Evolutionary conservation across 2,113 vertebrate species (phyloP), one percentile per base, ranked within the genome.

Genomic region (Axis porcinus): DNA sequence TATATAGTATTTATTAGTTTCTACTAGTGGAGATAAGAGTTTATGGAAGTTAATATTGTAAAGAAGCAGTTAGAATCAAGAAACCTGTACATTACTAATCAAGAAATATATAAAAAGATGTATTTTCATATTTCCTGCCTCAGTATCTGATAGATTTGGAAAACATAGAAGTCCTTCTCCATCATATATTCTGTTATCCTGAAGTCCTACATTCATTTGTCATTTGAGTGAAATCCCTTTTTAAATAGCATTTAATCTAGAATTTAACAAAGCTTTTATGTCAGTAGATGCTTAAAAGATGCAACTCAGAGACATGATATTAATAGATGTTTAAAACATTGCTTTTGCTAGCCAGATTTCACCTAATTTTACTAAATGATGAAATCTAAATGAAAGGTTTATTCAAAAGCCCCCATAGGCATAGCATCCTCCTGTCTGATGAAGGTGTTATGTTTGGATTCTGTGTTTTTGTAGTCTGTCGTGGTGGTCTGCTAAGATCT

Each of bases 271-370:
- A 94, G 45, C 28, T 40, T 94, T 87, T 5, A 52, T 43, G 19
- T 93, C 81, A 67, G 47, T 92, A 82, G 47, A 55, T 94, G 40
- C 28, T 97, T 92, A 83, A 89, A 95, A 83, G 79, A 64, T 95
- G 4, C 52, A 87, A 74, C 30, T 81, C 91, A 79, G 76, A 96
- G n/a, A 78, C 23, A 54, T 83, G 50, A 23, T 47, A 86, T 45
- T 83, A 57, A 33, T 47, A 86, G 74, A 25, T 79, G 12, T 23
- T 90, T 76, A 62, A 95, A 86, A 81, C 7, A 60, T 50, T 87
- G 47, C 23, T 83, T 90, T 94, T 86, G n/a, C 21, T 55, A 62
- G 36, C 28, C 67, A 89, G 10, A 81, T 94, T 95, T 95, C 50
- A 91, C 11, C 58, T 13, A 92, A n/a, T 87, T 87, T 78, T 96